phyloP scores from a whole-genome alignment of 2,797 vertebrate genomes.

The Hoplostethus atlanticus region DNA sequence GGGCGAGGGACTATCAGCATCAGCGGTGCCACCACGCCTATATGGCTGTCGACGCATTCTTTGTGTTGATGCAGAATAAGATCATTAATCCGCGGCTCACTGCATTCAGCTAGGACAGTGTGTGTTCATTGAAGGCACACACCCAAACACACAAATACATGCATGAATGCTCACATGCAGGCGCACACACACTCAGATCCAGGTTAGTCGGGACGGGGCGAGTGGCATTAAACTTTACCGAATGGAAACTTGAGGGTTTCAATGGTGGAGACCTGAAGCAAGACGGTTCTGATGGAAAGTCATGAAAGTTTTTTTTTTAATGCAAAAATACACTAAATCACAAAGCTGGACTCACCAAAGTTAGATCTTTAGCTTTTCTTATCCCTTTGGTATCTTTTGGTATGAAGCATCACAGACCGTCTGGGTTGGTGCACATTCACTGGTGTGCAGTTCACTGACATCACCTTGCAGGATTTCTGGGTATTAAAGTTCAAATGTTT shows the following conservation, averaged over 20 bases:
- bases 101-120: conserved; percentile 5
- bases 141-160: conserved; percentile 17
- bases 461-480: no score
- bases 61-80: conserved; percentile 14
- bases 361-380: no score
- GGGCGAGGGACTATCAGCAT: not conserved
- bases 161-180: conserved; percentile 6
- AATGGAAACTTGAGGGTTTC: not conserved
- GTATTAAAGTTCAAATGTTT: no score
- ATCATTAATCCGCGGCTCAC: not conserved
- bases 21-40: conserved; percentile 1
- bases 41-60: not conserved
- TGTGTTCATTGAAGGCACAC: conserved; percentile 27
- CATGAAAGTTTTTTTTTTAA: not conserved
- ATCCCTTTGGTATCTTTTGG: no score
- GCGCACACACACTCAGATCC: not conserved
- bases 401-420: no score
- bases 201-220: not conserved
- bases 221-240: no score
- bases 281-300: not conserved
- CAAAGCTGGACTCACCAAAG: no score
- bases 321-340: no score
- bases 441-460: no score
- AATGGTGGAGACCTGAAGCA: no score
- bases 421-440: no score